Base-by-base conservation (phyloP, 2,797 vertebrate genomes). In the Nothura maculosa region DNA sequence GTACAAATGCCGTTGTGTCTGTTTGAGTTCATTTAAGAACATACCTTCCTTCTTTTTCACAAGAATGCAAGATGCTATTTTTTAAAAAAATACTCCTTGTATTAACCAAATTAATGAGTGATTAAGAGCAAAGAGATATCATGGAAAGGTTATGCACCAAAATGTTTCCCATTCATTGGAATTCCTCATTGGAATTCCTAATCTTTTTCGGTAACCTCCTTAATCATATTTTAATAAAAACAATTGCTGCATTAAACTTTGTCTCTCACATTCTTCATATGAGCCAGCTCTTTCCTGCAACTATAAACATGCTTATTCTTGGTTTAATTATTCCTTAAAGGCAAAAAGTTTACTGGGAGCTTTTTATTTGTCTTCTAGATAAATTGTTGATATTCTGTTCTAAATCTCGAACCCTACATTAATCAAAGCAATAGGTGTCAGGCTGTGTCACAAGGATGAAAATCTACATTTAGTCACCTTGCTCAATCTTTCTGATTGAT, bases 121-220 rank as follows among this genome's bases (percentile, higher is more conserved):
- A 96, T 94, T 96, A 94, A 86, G 72, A 91, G 64, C 83, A n/a
- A n/a, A n/a, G 8, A 38, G 38, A 86, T 88, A 85, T 92, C 91
- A 87, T 73, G 90, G 79, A 96, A 96, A 96, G 89, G 91, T 94
- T 92, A 81, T 47, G 70, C 32, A 28, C 55, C 69, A 76, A 91
- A 92, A 60, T 76, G 27, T 77, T 78, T 30, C 48, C 86, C 47
- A 32, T 45, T 90, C 47, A 32, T 45, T 74, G 45, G 82, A 43
- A 43, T 43, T 43, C 42, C 42, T 17, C 47, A 32, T 45, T 74
- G 45, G 82, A 43, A 43, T 43, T 43, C 42, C 42, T 17, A 5
- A 16, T 52, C 69, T 83, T 30, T 89, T 83, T 69, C 50, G 22
- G 34, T 30, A 55, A 81, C 67, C 47, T 79, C 52, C n/a, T 93